Conservation (phyloP, 2,113 vertebrate species). For the Menura novaehollandiae region DNA sequence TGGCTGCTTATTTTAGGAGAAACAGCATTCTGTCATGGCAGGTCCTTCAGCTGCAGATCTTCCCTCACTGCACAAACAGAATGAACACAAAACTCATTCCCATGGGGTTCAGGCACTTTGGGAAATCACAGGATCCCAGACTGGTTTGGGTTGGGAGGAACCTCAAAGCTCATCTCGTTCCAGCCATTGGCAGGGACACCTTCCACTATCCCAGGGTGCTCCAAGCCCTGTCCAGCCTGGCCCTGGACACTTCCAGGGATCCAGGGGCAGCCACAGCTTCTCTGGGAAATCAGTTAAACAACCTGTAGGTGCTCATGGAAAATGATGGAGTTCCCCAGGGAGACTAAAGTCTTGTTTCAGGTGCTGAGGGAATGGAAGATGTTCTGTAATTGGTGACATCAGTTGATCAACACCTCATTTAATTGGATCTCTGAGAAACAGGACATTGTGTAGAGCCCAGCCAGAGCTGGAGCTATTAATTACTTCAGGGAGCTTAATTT, state of each 20-base stretch:
- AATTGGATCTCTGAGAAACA: not conserved
- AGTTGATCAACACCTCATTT: accelerated
- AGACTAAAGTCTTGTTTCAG: accelerated
- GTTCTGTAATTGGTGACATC: not conserved
- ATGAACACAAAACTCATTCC: not conserved
- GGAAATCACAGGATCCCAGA: not conserved
- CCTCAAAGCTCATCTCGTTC: not conserved
- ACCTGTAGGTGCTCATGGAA: not conserved
- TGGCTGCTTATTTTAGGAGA: not conserved
- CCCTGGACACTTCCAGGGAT: not conserved
- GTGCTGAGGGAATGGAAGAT: not conserved
- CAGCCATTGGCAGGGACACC: not conserved
- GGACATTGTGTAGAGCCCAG: accelerated
- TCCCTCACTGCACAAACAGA: not conserved
- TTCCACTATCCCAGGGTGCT: not conserved
- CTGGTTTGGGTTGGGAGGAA: too few relatives aligned
- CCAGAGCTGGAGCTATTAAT: not conserved
- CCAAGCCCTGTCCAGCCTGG: not conserved
- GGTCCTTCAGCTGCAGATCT: not conserved
- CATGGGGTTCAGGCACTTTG: accelerated
- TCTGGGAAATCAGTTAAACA: not conserved
- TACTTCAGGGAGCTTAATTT: not conserved
- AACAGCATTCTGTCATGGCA: not conserved
- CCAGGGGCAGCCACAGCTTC: not conserved
- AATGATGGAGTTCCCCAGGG: not conserved